Evolutionary conservation across 2,888 invertebrate genomes (phyloP).

Genomic region (Poecilobothrus nobilitatus): DNA sequence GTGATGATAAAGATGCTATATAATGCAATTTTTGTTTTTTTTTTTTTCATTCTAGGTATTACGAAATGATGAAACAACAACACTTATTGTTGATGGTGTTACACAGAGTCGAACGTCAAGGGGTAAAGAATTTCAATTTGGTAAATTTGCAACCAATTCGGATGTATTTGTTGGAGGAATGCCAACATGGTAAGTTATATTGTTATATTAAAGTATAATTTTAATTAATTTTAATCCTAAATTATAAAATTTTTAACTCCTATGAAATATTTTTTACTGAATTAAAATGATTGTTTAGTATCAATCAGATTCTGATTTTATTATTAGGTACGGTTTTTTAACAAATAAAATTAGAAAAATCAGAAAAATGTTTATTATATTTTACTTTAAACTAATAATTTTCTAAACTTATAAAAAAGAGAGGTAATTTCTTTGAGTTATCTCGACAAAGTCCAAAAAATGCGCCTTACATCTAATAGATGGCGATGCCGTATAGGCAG

Average conservation of each 20-base stretch:
- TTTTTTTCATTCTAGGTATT: constrained; percentile 46
- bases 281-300: no score
- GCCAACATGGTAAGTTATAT: constrained; percentile 64
- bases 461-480: no score
- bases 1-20: background rate
- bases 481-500: no score
- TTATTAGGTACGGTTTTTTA: no score
- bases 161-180: constrained; percentile 96
- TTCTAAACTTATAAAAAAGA: no score
- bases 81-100: constrained; percentile 76
- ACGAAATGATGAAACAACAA: constrained; percentile 73
- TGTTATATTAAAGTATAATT: constrained; percentile 15
- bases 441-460: no score
- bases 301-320: no score
- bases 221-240: background rate
- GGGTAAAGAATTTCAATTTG: constrained; percentile 83
- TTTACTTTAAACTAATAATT: no score
- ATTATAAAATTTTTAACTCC: background rate
- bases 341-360: no score
- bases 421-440: no score
- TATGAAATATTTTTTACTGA: background rate
- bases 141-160: constrained; percentile 76
- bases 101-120: constrained; percentile 70
- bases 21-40: background rate
- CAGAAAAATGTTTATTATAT: no score